Percentiles rank a stretch among this genome's conserved stretches.
These are phyloP conservation scores for Phalacrocorax carbo DNA, from an alignment of 2,113 vertebrate genomes.

Conservation along the genomic window DNA sequence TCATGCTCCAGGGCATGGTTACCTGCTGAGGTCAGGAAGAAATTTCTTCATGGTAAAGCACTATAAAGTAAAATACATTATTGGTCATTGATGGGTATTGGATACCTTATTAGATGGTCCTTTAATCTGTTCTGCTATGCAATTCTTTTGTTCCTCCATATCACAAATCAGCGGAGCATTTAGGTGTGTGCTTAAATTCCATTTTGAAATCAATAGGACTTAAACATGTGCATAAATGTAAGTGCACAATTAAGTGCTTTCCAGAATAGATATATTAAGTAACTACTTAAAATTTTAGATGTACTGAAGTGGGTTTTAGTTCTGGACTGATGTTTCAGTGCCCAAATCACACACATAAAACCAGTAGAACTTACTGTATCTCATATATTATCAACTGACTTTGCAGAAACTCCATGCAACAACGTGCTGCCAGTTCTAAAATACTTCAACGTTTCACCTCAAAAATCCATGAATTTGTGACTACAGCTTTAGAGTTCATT, in stretches of 20 bases:
- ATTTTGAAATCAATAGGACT: constrained; percentile 46
- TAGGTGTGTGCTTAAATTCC: neutral
- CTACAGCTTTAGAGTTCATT: neutral
- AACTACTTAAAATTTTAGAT: constrained; percentile 1
- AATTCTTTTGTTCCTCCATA: neutral
- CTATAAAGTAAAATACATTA: constrained; percentile 28
- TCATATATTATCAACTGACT: neutral
- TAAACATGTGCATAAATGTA: neutral
- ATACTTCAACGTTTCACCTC: neutral
- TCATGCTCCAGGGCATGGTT: constrained; percentile 16
- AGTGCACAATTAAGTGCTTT: neutral
- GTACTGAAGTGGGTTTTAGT: neutral
- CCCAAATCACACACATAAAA: neutral
- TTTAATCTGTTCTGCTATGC: constrained; percentile 17
- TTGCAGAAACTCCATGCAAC: neutral
- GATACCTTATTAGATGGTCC: constrained; percentile 7
- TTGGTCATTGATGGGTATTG: constrained; percentile 23
- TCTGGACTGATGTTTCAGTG: neutral
- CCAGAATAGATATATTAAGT: constrained; percentile 1
- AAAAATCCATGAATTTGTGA: neutral
- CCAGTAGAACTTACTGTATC: neutral
- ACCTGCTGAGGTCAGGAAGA: constrained; percentile 53
- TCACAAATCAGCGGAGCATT: constrained; percentile 6
- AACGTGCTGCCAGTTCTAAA: neutral
- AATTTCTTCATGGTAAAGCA: constrained; percentile 14